Base-by-base conservation (phyloP, 2,113 vertebrate species). In the Columba livia region DNA sequence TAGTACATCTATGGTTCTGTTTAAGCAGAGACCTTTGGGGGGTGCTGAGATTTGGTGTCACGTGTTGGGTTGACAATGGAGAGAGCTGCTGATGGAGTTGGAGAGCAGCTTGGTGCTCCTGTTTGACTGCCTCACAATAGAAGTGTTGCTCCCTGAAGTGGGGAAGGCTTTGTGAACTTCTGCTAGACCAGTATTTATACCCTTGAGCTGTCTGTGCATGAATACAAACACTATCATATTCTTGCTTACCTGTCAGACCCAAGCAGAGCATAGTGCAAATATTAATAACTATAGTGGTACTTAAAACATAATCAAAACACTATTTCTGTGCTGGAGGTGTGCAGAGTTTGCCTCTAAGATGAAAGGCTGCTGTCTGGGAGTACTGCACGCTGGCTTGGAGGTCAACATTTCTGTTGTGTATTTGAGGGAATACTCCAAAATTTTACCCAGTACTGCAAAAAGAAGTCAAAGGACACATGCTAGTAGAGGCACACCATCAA, bases 71-170 rank as follows among this genome's bases (percentile, higher is more conserved):
- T 77, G n/a, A 14, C 26, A 48, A 57, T 15, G 21, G 28, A 51
- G 47, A 6, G 28, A 8, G 26, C 8, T 75, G 50, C n/a, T 75
- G 79, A 25, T 72, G 61, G 50, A 77, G 29, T 62, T 62, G 36
- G 0, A 32, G 54, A 40, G 28, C 53, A 62, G 6, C 17, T 89
- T n/a, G 15, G 12, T 7, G 19, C 29, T 91, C 36, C 77, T 71
- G 0, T 71, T 29, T 0, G 5, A 24, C 7, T 2, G 3, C 28
- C 56, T 75, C 26, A 7, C 42, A n/a, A 44, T 9, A 0, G 7
- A 15, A 72, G 11, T 10, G 8, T 40, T n/a, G 40, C 31, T 92
- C 28, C 25, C 20, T 57, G 40, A 69, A 44, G 16, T 6, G 44
- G 40, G 7, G n/a, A 13, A 47, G 50, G 11, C 64, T 77, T 91